Percentiles rank a stretch among this genome's conserved stretches.
Conservation (phyloP, 2,888 invertebrate species). For the Panzeria rudis region DNA sequence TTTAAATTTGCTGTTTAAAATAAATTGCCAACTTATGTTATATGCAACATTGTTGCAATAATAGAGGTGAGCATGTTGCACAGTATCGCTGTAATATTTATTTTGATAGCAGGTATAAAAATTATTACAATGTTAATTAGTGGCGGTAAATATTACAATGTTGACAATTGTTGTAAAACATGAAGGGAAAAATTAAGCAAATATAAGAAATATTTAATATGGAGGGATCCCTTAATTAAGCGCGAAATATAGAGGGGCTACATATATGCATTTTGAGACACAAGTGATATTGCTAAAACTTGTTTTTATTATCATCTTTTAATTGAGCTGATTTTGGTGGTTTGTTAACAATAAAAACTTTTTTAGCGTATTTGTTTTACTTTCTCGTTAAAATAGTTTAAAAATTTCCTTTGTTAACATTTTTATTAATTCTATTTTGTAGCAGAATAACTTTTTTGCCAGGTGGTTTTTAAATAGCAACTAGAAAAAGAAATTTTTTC, state of each 20-base stretch:
- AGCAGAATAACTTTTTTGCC: background rate
- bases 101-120: conserved; percentile 5
- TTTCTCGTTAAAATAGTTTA: conserved; percentile 21
- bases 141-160: conserved; percentile 34
- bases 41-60: conserved; percentile 33
- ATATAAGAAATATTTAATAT: background rate
- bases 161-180: conserved; percentile 42
- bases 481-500: background rate
- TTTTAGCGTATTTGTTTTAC: background rate
- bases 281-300: too few relatives aligned
- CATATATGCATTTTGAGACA: too few relatives aligned
- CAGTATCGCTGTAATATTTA: background rate
- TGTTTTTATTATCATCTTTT: background rate
- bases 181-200: background rate
- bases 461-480: conserved; percentile 51
- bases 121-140: conserved; percentile 36
- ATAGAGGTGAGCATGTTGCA: conserved; percentile 24
- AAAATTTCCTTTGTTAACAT: background rate
- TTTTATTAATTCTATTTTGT: background rate
- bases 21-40: background rate
- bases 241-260: too few relatives aligned
- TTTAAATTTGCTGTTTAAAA: conserved; percentile 2
- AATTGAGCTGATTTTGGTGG: background rate
- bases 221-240: too few relatives aligned
- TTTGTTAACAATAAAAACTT: too few relatives aligned